A percentile compares a stretch with the other conserved stretches of the same genome.
These are phyloP conservation scores for Ischnura elegans DNA, from an alignment of 2,888 invertebrate genomes.

Conservation along the genomic window DNA sequence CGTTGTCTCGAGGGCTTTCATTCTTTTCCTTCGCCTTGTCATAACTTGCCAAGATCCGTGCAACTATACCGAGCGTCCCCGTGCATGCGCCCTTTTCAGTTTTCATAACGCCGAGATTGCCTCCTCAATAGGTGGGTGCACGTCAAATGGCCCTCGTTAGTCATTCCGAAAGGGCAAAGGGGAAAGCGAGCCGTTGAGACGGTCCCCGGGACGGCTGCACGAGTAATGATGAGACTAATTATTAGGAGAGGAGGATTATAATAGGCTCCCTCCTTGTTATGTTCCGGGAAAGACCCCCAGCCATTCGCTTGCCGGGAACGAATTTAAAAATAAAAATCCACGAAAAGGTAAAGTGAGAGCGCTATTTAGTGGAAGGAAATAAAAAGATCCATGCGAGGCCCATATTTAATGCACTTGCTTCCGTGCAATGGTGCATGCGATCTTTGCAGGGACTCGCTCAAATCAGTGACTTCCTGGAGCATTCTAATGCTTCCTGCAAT, in stretches of 20 bases:
- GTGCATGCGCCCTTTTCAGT: conserved; percentile 46
- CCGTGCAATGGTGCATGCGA: not conserved
- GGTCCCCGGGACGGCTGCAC: conserved; percentile 8
- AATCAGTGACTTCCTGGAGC: not conserved
- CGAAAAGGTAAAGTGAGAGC: not conserved
- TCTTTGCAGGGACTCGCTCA: not conserved
- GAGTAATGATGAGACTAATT: conserved; percentile 19
- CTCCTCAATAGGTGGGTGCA: conserved; percentile 64
- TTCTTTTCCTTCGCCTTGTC: conserved; percentile 52
- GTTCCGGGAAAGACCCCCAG: not conserved
- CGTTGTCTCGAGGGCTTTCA: conserved; percentile 46
- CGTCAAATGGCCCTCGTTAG: conserved; percentile 51
- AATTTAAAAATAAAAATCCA: no score
- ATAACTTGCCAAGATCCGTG: conserved; percentile 65
- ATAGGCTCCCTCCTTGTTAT: conserved; percentile 1
- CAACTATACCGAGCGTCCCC: conserved; percentile 42
- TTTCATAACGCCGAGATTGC: conserved; percentile 54
- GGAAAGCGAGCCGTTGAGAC: not conserved
- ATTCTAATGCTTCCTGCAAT: conserved; percentile 2
- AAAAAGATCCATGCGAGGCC: not conserved
- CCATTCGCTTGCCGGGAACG: not conserved
- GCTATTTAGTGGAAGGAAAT: not conserved
- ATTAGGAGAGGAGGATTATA: conserved; percentile 48
- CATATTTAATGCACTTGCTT: not conserved
- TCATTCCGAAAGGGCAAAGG: not conserved